phyloP scores from a whole-genome alignment of 2,113 vertebrate genomes.

The Talpa occidentalis region DNA sequence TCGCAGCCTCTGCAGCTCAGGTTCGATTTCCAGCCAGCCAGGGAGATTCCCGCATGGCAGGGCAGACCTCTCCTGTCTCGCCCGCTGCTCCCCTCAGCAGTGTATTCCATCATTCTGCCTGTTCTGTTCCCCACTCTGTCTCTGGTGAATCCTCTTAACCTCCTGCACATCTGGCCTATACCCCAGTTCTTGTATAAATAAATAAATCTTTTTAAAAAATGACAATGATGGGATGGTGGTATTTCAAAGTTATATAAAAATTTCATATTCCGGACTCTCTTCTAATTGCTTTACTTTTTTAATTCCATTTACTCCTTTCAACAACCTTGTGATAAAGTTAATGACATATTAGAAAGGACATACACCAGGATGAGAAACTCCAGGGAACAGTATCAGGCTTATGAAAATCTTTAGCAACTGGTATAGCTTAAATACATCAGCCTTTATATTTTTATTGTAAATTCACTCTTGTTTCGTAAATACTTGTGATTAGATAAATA shows the following conservation, averaged over 20 bases:
- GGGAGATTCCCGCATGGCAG: no score
- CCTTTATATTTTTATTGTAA: not conserved
- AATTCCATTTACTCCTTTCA: not conserved
- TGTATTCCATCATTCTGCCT: no score
- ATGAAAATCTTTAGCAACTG: not conserved
- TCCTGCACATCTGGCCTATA: no score
- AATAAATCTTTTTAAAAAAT: no score
- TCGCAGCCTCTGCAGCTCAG: no score
- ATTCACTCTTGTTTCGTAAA: not conserved
- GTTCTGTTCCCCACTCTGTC: no score
- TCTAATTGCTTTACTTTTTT: not conserved
- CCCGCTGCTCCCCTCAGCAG: no score
- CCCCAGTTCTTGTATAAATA: no score
- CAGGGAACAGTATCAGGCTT: not conserved
- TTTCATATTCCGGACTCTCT: not conserved
- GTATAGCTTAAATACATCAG: not conserved
- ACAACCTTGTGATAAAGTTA: not conserved
- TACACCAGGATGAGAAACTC: not conserved
- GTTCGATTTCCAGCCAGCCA: no score
- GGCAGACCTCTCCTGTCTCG: no score
- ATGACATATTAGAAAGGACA: not conserved
- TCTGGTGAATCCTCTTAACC: no score
- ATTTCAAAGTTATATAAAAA: not conserved
- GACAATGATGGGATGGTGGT: rapidly evolving
- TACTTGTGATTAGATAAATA: not conserved